Evolutionary conservation across 2,113 vertebrate species (phyloP).

Genomic region (Sphyrna mokarran): DNA sequence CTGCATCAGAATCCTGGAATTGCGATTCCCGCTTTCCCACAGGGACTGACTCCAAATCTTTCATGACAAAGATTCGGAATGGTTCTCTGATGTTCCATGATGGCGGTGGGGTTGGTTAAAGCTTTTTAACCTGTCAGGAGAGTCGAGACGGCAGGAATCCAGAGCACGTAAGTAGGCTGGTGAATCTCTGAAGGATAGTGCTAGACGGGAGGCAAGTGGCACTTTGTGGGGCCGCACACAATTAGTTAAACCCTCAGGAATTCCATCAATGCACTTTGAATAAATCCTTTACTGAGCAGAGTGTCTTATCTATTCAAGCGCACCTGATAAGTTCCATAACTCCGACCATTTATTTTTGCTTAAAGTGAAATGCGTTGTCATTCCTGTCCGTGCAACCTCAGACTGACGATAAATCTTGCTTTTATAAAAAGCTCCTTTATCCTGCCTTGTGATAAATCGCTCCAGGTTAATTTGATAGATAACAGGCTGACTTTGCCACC

Average conservation of each 20-base stretch:
- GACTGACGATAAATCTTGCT: not conserved
- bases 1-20: not conserved
- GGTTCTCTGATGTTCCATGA: constrained; percentile 24
- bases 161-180: not conserved
- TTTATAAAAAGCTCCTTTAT: constrained; percentile 1
- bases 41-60: not conserved
- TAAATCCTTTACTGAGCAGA: not conserved
- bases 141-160: not conserved
- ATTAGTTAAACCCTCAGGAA: constrained; percentile 33
- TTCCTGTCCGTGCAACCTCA: not conserved
- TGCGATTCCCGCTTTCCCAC: no score
- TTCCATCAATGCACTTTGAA: constrained; percentile 15
- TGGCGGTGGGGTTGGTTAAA: no score
- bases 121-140: constrained; percentile 9
- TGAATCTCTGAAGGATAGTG: not conserved
- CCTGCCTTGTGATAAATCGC: not conserved
- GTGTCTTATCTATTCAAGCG: not conserved
- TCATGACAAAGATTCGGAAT: not conserved
- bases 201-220: not conserved
- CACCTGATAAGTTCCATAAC: not conserved
- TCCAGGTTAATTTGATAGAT: not conserved
- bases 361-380: not conserved
- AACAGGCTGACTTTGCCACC: not conserved
- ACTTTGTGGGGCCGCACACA: not conserved
- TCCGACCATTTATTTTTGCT: not conserved